Evolutionary conservation across 92 coral and sea anemone genomes (phyloP).

Genomic region (Micromussa lordhowensis): DNA sequence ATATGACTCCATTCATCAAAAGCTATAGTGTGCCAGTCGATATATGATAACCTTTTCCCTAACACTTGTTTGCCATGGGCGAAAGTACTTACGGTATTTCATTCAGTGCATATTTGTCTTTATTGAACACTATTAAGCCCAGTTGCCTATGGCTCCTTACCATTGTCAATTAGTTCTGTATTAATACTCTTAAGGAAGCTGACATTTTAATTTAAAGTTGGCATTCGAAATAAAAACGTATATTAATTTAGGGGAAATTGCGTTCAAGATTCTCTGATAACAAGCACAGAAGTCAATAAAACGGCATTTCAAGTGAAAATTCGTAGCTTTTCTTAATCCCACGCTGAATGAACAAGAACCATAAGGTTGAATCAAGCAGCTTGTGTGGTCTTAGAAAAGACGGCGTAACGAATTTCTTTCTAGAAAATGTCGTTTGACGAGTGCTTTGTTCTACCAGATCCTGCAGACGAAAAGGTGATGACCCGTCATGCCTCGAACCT

Average conservation of each 20-base stretch:
- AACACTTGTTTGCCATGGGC: neutral
- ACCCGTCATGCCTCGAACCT: slow-evolving; percentile 64
- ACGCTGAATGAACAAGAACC: neutral
- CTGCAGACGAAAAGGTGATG: slow-evolving; percentile 57
- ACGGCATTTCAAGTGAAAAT: neutral
- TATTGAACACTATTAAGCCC: neutral
- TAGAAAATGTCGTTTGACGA: neutral
- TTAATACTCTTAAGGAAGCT: neutral
- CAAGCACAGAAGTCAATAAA: slow-evolving; percentile 1
- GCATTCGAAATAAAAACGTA: neutral
- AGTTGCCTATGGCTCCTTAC: neutral
- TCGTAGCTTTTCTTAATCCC: neutral
- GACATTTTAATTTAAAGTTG: slow-evolving; percentile 5
- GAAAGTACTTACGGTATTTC: neutral
- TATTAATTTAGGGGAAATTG: slow-evolving; percentile 11
- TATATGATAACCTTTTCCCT: no score
- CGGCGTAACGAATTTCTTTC: neutral
- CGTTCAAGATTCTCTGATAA: slow-evolving; percentile 2
- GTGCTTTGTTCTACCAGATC: slow-evolving; percentile 75
- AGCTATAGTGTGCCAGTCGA: neutral
- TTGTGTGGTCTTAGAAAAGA: neutral
- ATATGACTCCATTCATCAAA: neutral
- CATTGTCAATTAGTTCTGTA: neutral
- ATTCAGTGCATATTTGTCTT: neutral
- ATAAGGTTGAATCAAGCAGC: neutral